Evolutionary conservation across 2,113 vertebrate genomes (phyloP).

Genomic region (human (Homo sapiens)): DNA sequence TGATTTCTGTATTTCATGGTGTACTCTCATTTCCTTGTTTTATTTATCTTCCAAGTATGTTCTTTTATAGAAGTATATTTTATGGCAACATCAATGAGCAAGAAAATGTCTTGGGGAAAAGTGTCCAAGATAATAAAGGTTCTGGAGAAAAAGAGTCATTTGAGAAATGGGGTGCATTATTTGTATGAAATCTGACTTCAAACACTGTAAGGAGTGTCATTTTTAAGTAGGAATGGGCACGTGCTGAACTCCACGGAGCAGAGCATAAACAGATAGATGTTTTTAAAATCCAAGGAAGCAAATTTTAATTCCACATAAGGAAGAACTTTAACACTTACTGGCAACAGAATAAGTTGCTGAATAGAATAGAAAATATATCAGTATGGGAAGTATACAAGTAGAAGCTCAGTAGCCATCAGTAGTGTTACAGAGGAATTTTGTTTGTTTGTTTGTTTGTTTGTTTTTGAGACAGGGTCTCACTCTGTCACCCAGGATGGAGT

Average conservation of each 20-base stretch:
- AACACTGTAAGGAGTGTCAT: neutral
- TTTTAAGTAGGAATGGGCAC: neutral
- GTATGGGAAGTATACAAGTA: neutral
- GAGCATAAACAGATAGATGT: neutral
- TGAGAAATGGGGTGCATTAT: neutral
- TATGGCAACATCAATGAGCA: neutral
- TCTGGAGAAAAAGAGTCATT: neutral
- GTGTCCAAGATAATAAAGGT: neutral
- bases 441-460: no score
- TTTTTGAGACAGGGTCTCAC: no score
- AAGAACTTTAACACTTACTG: neutral
- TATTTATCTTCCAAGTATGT: neutral
- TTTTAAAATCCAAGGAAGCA: neutral
- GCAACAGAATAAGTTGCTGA: neutral
- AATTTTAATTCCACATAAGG: neutral
- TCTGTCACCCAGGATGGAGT: no score
- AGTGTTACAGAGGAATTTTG: neutral
- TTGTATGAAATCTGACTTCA: neutral
- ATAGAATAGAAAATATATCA: neutral
- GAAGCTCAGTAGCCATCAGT: neutral
- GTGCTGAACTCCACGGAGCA: neutral
- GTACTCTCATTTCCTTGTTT: neutral
- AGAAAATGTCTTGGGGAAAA: neutral
- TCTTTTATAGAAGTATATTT: neutral
- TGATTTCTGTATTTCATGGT: neutral